These are phyloP conservation scores for Thalassoma bifasciatum DNA, from an alignment of 2,113 vertebrate species.

Conservation along the genomic window DNA sequence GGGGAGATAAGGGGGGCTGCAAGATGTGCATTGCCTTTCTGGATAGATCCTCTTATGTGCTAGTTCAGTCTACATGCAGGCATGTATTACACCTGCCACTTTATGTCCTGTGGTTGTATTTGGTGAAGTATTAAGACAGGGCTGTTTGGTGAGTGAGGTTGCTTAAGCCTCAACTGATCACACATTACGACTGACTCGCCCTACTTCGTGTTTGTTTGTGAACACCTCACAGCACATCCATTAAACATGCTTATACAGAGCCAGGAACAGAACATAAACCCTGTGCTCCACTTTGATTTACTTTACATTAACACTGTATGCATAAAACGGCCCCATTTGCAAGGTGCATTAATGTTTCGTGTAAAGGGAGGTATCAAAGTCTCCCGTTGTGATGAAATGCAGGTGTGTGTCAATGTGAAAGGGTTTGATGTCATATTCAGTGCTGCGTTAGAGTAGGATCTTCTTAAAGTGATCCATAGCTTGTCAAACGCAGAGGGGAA, in stretches of 20 bases:
- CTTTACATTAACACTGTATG: constrained; percentile 5
- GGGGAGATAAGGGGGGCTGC: neutral
- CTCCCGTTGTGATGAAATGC: neutral
- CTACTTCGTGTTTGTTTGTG: neutral
- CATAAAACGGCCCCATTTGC: neutral
- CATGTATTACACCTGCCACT: neutral
- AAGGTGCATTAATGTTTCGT: constrained; percentile 5
- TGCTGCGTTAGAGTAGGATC: neutral
- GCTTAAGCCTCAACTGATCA: constrained; percentile 2
- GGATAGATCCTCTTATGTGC: neutral
- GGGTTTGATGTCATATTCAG: constrained; percentile 34
- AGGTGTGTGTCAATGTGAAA: constrained; percentile 11
- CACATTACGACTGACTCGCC: neutral
- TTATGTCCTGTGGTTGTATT: neutral
- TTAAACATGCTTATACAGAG: constrained; percentile 4
- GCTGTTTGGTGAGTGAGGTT: constrained; percentile 9
- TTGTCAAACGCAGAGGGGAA: constrained; percentile 9
- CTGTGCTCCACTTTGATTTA: neutral
- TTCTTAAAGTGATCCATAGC: constrained; percentile 36
- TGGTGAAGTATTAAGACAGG: constrained; percentile 7
- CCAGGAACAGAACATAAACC: neutral
- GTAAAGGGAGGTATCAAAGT: constrained; percentile 10
- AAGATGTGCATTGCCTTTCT: neutral
- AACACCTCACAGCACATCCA: constrained; percentile 5
- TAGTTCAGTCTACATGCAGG: neutral